A percentile compares a stretch with the other conserved stretches of the same genome.
Conservation (phyloP, 2,888 invertebrate species). For the Drosophila pseudotakahashii region DNA sequence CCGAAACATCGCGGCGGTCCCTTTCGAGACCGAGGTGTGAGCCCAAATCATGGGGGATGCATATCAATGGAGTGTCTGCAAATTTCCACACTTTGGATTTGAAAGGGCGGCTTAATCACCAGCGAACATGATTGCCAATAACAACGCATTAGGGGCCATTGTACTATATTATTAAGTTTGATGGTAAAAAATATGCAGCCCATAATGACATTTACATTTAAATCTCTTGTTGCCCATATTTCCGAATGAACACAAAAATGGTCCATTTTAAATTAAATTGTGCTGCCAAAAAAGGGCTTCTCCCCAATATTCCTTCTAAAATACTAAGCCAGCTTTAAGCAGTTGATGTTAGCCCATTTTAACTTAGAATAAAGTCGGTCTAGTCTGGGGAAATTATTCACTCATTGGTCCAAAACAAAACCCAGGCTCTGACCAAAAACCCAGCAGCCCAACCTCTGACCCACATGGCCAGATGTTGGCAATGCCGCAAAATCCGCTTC, state of each 20-base stretch:
- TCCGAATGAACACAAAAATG: neutral
- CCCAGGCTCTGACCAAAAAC: constrained; percentile 38
- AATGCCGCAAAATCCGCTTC: constrained; percentile 37
- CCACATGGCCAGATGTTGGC: constrained; percentile 30
- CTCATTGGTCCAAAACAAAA: constrained; percentile 31
- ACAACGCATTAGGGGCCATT: constrained; percentile 12
- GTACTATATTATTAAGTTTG: neutral
- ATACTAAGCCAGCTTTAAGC: neutral
- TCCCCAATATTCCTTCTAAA: too few relatives aligned
- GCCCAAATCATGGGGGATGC: constrained; percentile 38
- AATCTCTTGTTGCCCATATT: neutral
- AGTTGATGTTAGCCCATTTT: neutral
- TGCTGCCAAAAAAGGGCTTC: too few relatives aligned
- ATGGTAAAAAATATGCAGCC: neutral
- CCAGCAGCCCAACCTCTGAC: constrained; percentile 16
- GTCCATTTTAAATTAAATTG: too few relatives aligned
- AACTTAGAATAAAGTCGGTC: neutral
- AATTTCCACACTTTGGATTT: constrained; percentile 8
- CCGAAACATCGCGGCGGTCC: constrained; percentile 5
- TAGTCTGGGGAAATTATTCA: constrained; percentile 20
- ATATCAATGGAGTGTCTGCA: constrained; percentile 35
- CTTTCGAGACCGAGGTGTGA: constrained; percentile 29
- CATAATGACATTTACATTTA: neutral
- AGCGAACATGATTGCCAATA: constrained; percentile 29
- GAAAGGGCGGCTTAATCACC: constrained; percentile 31